Conservation (phyloP, 1,140 invertebrate species). For the Rhynchophorus ferrugineus region DNA sequence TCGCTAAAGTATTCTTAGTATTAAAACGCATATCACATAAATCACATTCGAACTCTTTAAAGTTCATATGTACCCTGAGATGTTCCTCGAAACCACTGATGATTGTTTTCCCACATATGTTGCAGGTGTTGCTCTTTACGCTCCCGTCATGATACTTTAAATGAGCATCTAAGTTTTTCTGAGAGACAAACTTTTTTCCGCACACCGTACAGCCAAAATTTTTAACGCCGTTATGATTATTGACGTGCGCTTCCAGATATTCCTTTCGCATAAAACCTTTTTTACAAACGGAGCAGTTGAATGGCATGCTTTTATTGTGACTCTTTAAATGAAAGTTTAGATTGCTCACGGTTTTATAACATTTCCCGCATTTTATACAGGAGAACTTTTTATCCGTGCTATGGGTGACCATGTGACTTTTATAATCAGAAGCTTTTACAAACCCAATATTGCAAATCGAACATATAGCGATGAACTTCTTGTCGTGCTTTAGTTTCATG, state of each 20-base stretch:
- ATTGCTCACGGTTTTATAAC: slow-evolving; percentile 37
- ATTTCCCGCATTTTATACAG: slow-evolving; percentile 34
- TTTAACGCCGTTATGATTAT: slow-evolving; percentile 35
- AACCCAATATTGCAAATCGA: slow-evolving; percentile 38
- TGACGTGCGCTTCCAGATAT: slow-evolving; percentile 35
- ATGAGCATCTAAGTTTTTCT: slow-evolving; percentile 37
- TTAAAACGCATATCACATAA: slow-evolving; percentile 32
- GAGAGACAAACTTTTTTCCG: slow-evolving; percentile 34
- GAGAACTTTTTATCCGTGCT: slow-evolving; percentile 34
- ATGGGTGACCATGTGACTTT: slow-evolving; percentile 34
- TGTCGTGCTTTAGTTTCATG: slow-evolving; percentile 35
- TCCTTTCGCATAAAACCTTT: slow-evolving; percentile 38
- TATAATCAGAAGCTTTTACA: slow-evolving; percentile 36
- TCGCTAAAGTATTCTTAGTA: slow-evolving; percentile 33
- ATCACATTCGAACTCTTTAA: slow-evolving; percentile 35
- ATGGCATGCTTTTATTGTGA: slow-evolving; percentile 32
- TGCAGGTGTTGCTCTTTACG: slow-evolving; percentile 31
- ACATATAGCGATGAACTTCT: slow-evolving; percentile 36
- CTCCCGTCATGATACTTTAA: slow-evolving; percentile 33
- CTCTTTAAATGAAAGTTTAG: slow-evolving; percentile 39
- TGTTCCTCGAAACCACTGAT: slow-evolving; percentile 34
- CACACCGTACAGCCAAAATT: slow-evolving; percentile 33
- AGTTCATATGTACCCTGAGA: slow-evolving; percentile 33
- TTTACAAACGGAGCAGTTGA: slow-evolving; percentile 31
- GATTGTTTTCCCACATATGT: slow-evolving; percentile 33